Base-by-base conservation (phyloP, 37 sponge, comb jelly and placozoan species). In the Chondrosia reniformis region DNA sequence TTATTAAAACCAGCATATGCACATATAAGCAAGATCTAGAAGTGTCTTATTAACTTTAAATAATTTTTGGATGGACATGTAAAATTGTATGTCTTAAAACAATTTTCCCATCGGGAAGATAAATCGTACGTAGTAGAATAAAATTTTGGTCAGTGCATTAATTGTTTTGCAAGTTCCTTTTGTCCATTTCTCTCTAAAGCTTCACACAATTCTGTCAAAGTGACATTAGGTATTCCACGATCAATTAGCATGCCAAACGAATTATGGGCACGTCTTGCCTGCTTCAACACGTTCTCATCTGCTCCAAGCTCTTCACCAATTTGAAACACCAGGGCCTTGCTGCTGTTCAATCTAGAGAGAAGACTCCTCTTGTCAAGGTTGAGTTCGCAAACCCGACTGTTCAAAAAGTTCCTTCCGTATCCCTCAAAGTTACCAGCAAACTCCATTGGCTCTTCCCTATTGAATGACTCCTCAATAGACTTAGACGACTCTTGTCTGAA, bases 241-340 rank as follows among this genome's bases (percentile, higher is more conserved):
- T 44, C 24, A 13, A 69, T 13, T 13, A 69, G 72, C 3, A 69
- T 22, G 24, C 72, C 72, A 69, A 25, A 43, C 42, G 72, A 34
- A 34, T 69, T 69, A 69, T 24, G 6, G 4, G 10, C 43, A 24
- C 72, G 12, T 40, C 72, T 69, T 21, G 44, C 39, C 32, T 21
- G 22, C 1, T 21, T 40, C 4, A 69, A 44, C 39, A 69, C 36
- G 25, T 40, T 39, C 41, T 19, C 44, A 41, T 41, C 22, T 40
- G 72, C 43, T 40, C 41, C 41, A 21, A 69, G 43, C 10, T 69
- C 72, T 7, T 69, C 44, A 4, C 72, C 72, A 40, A 69, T 40
- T 1, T 2, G 43, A 2, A 69, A 21, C 32, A 69, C 72, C 39
- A 69, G 36, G 17, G 39, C 72, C 12, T 69, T 69, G 24, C 42